phyloP scores from a whole-genome alignment of 2,888 invertebrate genomes.

The Ichneumon xanthorius region DNA sequence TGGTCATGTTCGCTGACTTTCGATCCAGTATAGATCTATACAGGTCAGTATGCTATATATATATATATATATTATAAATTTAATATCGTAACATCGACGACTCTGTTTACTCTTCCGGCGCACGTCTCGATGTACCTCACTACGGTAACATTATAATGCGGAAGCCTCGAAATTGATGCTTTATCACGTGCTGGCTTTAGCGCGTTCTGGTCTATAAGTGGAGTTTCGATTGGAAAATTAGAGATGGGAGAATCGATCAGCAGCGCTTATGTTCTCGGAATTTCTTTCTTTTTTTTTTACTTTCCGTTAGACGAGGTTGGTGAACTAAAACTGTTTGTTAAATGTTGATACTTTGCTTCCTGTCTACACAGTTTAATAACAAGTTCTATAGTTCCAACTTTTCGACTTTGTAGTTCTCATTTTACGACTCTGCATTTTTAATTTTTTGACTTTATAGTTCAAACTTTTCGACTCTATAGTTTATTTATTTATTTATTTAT shows the following conservation, averaged over 20 bases:
- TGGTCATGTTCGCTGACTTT: constrained; percentile 24
- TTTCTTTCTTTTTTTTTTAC: background rate
- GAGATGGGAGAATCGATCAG: background rate
- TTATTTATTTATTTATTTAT: no score
- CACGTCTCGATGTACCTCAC: background rate
- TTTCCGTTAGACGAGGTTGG: background rate
- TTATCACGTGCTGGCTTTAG: constrained; percentile 37
- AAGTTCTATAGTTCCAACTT: no score
- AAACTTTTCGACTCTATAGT: no score
- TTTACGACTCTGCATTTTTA: no score
- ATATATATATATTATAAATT: background rate
- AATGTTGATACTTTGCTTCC: background rate
- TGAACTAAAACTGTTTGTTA: background rate
- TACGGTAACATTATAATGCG: background rate
- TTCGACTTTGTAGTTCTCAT: no score
- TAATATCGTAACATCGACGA: constrained; percentile 12
- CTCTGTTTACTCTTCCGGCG: constrained; percentile 9
- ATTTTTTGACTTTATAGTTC: no score
- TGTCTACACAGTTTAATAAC: no score
- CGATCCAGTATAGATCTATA: background rate
- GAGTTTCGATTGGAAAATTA: background rate
- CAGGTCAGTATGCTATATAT: constrained; percentile 1
- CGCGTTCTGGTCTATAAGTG: background rate
- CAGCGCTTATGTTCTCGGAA: background rate
- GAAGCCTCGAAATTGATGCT: constrained; percentile 28